phyloP scores from a whole-genome alignment of 2,888 invertebrate genomes.

The Lasioglossum malachurum region DNA sequence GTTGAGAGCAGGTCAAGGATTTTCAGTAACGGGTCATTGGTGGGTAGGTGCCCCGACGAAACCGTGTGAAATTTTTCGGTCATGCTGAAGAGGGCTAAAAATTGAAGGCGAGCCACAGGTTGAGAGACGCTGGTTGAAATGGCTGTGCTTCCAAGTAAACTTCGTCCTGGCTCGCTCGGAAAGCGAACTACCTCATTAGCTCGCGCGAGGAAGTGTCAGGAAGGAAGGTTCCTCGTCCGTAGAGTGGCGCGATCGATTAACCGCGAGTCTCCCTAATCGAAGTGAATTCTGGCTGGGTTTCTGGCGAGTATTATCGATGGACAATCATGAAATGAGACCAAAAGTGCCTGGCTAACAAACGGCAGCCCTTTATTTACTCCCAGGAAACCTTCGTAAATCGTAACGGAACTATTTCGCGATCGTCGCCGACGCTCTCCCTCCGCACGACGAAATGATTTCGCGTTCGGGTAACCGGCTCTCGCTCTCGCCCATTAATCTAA shows the following conservation, averaged over 20 bases:
- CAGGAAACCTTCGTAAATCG: constrained; percentile 52
- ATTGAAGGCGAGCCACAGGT: neutral
- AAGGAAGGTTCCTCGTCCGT: neutral
- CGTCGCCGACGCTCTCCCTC: constrained; percentile 40
- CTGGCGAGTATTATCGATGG: constrained; percentile 20
- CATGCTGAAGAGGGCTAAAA: no score
- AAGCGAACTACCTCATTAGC: constrained; percentile 21
- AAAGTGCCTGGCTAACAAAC: constrained; percentile 32
- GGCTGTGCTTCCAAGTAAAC: constrained; percentile 1
- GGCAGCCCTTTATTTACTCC: constrained; percentile 54
- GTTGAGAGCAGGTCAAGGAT: no score
- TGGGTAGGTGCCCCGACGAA: no score
- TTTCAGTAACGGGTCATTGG: no score
- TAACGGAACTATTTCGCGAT: constrained; percentile 44
- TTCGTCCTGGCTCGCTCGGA: neutral
- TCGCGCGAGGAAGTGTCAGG: constrained; percentile 7
- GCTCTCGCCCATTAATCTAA: constrained; percentile 75
- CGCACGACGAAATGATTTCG: constrained; percentile 65
- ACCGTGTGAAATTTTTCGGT: no score
- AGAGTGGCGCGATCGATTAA: constrained; percentile 27
- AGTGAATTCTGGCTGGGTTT: constrained; percentile 16
- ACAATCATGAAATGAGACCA: constrained; percentile 47
- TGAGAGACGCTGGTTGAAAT: neutral
- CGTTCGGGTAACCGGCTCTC: constrained; percentile 53
- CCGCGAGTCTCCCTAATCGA: neutral